phyloP scores from a whole-genome alignment of 2,888 invertebrate species.

The Halocaridina rubra region DNA sequence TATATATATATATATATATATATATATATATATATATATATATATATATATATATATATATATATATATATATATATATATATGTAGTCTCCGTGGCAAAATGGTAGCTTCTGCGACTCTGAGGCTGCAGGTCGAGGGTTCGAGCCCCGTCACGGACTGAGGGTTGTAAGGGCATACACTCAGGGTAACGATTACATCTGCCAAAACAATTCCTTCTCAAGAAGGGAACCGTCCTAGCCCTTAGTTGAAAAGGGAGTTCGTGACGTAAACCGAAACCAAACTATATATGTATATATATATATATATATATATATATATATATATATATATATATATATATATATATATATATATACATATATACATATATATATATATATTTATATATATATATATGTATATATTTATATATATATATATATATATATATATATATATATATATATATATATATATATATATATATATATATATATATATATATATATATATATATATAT shows the following conservation, averaged over 20 bases:
- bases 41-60: no score
- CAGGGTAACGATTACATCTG: no score
- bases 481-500: not conserved
- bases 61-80: not conserved
- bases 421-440: conserved; percentile 6
- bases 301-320: not conserved
- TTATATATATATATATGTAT: not conserved
- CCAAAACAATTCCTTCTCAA: no score
- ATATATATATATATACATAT: not conserved
- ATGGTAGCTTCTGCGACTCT: no score
- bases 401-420: not conserved
- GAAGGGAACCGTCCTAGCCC: no score
- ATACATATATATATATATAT: not conserved
- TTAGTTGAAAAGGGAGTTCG: no score
- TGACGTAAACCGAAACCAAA: not conserved
- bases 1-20: not conserved
- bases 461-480: not conserved
- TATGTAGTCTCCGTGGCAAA: no score
- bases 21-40: no score
- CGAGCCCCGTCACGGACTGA: no score
- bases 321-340: not conserved
- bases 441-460: conserved; percentile 8
- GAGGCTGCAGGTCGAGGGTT: no score
- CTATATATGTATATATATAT: not conserved
- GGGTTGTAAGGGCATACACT: no score